phyloP scores from a whole-genome alignment of 2,888 invertebrate genomes.

The Serrognathus titanus region DNA sequence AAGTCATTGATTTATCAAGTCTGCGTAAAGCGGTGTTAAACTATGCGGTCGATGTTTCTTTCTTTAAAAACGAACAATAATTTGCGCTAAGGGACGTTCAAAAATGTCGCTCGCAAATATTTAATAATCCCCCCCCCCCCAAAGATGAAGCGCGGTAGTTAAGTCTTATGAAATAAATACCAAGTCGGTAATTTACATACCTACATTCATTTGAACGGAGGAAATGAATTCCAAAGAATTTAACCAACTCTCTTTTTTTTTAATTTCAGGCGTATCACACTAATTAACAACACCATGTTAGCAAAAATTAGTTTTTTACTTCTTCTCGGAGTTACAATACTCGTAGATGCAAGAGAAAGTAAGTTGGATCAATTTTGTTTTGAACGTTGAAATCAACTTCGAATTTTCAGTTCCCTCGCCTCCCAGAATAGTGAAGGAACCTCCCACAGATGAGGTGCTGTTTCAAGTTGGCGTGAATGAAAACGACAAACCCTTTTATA shows the following conservation, averaged over 20 bases:
- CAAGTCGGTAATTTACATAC: no score
- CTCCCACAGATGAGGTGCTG: slow-evolving; percentile 84
- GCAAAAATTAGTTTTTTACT: slow-evolving; percentile 11
- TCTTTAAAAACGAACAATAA: no score
- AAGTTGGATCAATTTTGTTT: slow-evolving; percentile 5
- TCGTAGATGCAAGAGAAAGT: slow-evolving; percentile 22
- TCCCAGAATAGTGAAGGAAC: slow-evolving; percentile 88
- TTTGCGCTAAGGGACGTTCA: no score
- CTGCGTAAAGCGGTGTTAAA: no score
- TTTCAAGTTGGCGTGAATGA: slow-evolving; percentile 88
- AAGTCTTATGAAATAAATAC: no score
- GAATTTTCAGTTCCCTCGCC: slow-evolving; percentile 73
- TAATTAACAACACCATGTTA: slow-evolving; percentile 13
- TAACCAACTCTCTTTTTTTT: not conserved
- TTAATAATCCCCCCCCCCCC: no score
- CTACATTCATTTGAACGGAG: no score
- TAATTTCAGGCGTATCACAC: not conserved
- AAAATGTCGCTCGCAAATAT: no score
- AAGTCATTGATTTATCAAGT: no score
- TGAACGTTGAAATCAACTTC: not conserved
- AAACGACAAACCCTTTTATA: slow-evolving; percentile 89
- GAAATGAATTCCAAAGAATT: no score
- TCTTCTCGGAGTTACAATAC: slow-evolving; percentile 8
- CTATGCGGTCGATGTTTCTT: no score
- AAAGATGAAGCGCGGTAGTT: no score